These are phyloP conservation scores for Luperina nickerlii DNA, from an alignment of 2,888 invertebrate species.

Conservation along the genomic window DNA sequence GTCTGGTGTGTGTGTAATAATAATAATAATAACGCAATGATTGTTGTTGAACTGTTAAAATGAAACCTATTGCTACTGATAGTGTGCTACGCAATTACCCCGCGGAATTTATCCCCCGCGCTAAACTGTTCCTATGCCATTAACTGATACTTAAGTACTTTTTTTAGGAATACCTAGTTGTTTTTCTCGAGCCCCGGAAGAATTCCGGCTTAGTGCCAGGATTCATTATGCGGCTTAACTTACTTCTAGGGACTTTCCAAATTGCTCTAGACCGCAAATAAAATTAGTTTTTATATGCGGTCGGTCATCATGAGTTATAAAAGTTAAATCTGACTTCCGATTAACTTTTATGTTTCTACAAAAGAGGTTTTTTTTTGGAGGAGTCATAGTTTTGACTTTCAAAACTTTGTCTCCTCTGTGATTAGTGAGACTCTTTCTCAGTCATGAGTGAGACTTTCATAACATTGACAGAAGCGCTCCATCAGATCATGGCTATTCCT, in stretches of 20 bases:
- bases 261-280: constrained; percentile 7
- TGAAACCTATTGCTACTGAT: too few species aligned
- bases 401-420: too few species aligned
- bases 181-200: constrained; percentile 35
- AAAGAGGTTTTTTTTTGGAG: neutral
- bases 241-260: constrained; percentile 20
- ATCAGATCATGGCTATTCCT: neutral
- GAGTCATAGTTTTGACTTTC: too few species aligned
- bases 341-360: neutral
- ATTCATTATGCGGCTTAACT: constrained; percentile 36
- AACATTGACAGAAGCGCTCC: neutral
- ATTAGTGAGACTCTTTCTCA: too few species aligned
- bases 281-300: constrained; percentile 3
- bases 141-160: constrained; percentile 18
- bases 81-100: too few species aligned
- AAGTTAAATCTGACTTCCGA: neutral
- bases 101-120: constrained; percentile 16
- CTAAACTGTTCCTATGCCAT: constrained; percentile 27
- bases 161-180: constrained; percentile 19
- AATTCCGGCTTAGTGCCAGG: constrained; percentile 36
- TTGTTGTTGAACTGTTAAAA: too few species aligned
- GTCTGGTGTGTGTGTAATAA: too few species aligned
- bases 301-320: neutral
- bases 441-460: neutral
- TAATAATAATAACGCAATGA: too few species aligned